Evolutionary conservation across 2,113 vertebrate genomes (phyloP).

Genomic region (Bujurquina vittata): DNA sequence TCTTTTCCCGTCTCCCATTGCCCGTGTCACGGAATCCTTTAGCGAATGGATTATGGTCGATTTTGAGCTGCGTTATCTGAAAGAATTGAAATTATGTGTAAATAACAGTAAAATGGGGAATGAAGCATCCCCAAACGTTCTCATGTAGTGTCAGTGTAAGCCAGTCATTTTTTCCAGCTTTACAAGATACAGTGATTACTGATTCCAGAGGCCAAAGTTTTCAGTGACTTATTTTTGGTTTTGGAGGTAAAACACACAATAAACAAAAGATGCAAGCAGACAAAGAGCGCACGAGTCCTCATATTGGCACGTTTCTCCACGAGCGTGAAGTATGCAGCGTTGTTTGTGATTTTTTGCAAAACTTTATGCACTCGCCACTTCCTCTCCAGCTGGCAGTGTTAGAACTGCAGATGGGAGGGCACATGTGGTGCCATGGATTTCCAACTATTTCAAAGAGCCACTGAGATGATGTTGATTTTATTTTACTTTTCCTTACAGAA

Average conservation of each 20-base stretch:
- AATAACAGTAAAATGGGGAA: neutral
- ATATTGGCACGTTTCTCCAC: conserved; percentile 18
- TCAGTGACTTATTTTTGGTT: neutral
- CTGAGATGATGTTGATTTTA: conserved; percentile 23
- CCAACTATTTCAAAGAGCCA: conserved; percentile 41
- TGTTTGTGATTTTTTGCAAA: conserved; percentile 30
- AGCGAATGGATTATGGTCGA: conserved; percentile 98
- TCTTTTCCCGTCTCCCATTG: conserved; percentile 96
- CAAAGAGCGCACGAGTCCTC: neutral
- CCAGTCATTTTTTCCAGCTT: conserved; percentile 5
- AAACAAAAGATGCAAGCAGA: neutral
- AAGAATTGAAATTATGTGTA: conserved; percentile 24
- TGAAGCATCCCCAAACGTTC: neutral
- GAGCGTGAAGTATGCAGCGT: neutral
- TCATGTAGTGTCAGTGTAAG: neutral
- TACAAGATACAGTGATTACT: neutral
- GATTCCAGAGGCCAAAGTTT: neutral
- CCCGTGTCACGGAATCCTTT: conserved; percentile 99
- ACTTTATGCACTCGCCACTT: conserved; percentile 30
- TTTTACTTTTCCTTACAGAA: conserved; percentile 27
- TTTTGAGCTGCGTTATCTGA: conserved; percentile 99
- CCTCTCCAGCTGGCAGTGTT: conserved; percentile 13
- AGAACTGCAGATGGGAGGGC: neutral
- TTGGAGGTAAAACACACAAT: neutral
- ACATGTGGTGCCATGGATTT: conserved; percentile 33